phyloP scores from a whole-genome alignment of 1,140 invertebrate genomes.

The Condylostylus longicornis region DNA sequence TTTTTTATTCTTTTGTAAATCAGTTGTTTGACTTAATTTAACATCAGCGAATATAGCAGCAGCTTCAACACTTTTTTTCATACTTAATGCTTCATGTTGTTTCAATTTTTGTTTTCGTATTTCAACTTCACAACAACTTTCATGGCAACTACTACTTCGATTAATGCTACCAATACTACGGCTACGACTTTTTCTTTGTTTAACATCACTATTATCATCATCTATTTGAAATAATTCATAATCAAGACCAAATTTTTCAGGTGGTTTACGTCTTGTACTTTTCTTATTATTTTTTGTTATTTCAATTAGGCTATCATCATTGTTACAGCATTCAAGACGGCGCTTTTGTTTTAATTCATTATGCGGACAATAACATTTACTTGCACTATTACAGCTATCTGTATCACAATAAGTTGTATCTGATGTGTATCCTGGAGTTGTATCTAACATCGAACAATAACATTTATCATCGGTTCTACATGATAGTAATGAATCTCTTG shows the following conservation, averaged over 20 bases:
- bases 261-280: slow-evolving; percentile 12
- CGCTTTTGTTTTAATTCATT: too few relatives aligned
- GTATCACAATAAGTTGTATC: slow-evolving; percentile 58
- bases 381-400: slow-evolving; percentile 71
- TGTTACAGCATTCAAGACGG: too few relatives aligned
- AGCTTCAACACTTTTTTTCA: slow-evolving; percentile 77
- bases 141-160: slow-evolving; percentile 12
- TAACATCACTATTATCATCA: slow-evolving; percentile 30
- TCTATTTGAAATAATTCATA: slow-evolving; percentile 46
- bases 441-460: slow-evolving; percentile 43
- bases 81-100: slow-evolving; percentile 57
- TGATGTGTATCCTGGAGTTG: slow-evolving; percentile 18
- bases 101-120: slow-evolving; percentile 27
- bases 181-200: too few relatives aligned
- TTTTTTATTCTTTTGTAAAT: slow-evolving; percentile 8
- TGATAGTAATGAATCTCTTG: slow-evolving; percentile 26
- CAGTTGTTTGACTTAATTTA: slow-evolving; percentile 30
- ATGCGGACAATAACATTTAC: slow-evolving; percentile 70
- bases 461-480: slow-evolving; percentile 46
- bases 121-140: too few relatives aligned
- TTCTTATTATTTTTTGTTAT: slow-evolving; percentile 11
- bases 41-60: slow-evolving; percentile 68
- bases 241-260: slow-evolving; percentile 51
- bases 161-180: slow-evolving; percentile 23
- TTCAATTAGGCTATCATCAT: slow-evolving; percentile 3